Conservation (phyloP, 1,140 invertebrate genomes). For the Mercenaria mercenaria region DNA sequence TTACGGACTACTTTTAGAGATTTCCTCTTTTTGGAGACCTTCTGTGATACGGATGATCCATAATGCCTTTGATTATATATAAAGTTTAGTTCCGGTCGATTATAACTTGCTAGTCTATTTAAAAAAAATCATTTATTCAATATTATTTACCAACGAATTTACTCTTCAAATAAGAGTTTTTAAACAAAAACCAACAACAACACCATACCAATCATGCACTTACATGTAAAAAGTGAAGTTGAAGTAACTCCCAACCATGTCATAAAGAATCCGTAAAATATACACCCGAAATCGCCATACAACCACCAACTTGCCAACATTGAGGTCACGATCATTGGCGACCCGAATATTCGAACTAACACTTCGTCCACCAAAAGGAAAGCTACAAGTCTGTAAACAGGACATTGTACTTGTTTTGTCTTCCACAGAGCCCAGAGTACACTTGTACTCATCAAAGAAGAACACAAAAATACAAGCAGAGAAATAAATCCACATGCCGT, state of each 20-base stretch:
- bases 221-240: background rate
- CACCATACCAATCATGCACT: background rate
- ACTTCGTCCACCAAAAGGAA: background rate
- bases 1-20: no score
- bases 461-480: background rate
- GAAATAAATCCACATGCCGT: background rate
- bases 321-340: background rate
- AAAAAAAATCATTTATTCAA: no score
- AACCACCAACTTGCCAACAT: background rate
- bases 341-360: background rate
- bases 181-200: no score
- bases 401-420: background rate
- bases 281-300: background rate
- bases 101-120: no score
- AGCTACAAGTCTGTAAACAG: background rate
- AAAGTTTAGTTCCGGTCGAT: no score
- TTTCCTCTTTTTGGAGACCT: no score
- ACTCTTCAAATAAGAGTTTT: no score
- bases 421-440: background rate
- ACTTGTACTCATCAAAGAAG: background rate
- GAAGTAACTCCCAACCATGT: background rate
- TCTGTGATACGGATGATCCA: no score
- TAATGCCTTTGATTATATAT: no score
- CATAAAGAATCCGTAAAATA: conserved; percentile 7
- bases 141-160: no score